A percentile compares a stretch with the other conserved stretches of the same genome.
Evolutionary conservation across 2,888 invertebrate species (phyloP).

Genomic region (Hypomecis atomaria): DNA sequence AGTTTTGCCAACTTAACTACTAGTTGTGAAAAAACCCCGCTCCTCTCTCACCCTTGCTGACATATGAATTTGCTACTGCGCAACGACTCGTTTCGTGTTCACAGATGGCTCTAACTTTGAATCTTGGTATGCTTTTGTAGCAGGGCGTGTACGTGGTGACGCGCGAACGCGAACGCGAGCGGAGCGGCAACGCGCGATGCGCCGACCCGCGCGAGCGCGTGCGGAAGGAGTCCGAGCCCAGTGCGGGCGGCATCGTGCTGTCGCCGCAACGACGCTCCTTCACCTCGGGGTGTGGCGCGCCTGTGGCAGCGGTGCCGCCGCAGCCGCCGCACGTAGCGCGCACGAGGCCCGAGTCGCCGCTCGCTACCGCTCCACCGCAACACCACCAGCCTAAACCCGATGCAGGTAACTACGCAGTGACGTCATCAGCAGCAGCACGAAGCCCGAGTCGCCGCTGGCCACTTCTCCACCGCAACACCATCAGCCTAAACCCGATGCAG

Average conservation of each 20-base stretch:
- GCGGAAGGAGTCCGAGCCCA: constrained; percentile 90
- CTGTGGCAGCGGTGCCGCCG: constrained; percentile 72
- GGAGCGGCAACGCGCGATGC: constrained; percentile 64
- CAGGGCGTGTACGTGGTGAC: constrained; percentile 65
- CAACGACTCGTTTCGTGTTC: too few relatives aligned
- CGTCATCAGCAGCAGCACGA: not conserved
- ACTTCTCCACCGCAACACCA: not conserved
- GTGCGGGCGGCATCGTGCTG: constrained; percentile 88
- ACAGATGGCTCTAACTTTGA: too few relatives aligned
- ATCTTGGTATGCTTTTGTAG: not conserved
- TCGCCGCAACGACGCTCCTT: constrained; percentile 94
- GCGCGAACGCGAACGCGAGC: constrained; percentile 64
- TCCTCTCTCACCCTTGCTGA: too few relatives aligned
- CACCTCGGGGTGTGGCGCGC: constrained; percentile 94
- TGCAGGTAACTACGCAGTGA: constrained; percentile 50
- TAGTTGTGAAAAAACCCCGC: too few relatives aligned
- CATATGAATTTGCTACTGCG: too few relatives aligned
- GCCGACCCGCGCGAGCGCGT: constrained; percentile 90
- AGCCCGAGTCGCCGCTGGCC: not conserved
- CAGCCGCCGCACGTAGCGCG: constrained; percentile 81
- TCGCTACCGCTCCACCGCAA: constrained; percentile 54
- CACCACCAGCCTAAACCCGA: constrained; percentile 58
- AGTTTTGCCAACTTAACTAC: too few relatives aligned
- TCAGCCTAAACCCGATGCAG: too few relatives aligned
- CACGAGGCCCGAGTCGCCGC: constrained; percentile 75